Evolutionary conservation across 2,113 vertebrate genomes (phyloP), one percentile per base, ranked within the genome.

Genomic region (Illadopsis cleaveri): DNA sequence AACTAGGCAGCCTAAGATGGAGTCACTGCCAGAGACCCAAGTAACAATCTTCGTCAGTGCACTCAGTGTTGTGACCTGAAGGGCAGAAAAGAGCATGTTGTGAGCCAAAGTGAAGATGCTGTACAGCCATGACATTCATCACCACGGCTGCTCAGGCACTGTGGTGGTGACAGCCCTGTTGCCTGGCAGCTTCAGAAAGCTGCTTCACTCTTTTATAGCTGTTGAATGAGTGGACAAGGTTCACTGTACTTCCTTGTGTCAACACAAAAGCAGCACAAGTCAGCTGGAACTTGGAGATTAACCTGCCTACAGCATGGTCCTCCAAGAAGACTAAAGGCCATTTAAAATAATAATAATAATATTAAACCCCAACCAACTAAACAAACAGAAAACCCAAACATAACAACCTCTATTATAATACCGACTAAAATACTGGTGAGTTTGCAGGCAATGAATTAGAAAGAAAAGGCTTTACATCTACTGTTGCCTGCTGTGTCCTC

Each of bases 181-280:
- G 81, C 93, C 84, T 94, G 30, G 94, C 75, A 95, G 75, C 84
- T 58, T 82, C 71, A 58, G 75, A 75, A 93, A 80, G 84, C 50
- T 93, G 84, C 89, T 87, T 94, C 81, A 89, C 15, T 37, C 37
- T 60, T 89, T 91, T 66, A 80, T 73, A 42, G 87, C 53, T 87
- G 37, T 50, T 91, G 70, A 68, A 94, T 69, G 81, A 78, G 35
- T n/a, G 50, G 70, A 65, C 87, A 82, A 89, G 57, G 87, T 91
- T 94, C 78, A 80, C 23, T 86, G 50, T 90, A 79, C 53, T 87
- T 82, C 58, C 57, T 79, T 25, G 6, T 1, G 18, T 85, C 82
- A 90, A 85, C 57, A 79, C 73, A 79, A 76, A 93, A 79, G 45
- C 45, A 72, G 53, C 61, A 33, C 45, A 69, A 92, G 82, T 80